Conservation (phyloP, 2,888 invertebrate genomes). For the Plagodis pulveraria region DNA sequence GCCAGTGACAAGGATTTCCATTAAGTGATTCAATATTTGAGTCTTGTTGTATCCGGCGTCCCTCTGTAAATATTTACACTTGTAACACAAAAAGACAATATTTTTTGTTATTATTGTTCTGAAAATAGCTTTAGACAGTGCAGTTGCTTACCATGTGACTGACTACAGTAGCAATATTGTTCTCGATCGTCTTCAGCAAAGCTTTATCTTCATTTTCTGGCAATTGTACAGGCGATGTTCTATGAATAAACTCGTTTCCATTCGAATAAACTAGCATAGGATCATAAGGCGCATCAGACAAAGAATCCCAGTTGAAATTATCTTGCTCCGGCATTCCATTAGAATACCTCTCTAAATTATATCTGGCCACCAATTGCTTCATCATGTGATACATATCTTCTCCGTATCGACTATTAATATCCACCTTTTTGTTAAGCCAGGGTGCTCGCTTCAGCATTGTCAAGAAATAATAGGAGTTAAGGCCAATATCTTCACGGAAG, state of each 20-base stretch:
- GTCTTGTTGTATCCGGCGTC: constrained; percentile 67
- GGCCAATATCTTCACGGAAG: constrained; percentile 89
- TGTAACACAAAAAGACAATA: constrained; percentile 4
- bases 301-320: constrained; percentile 78
- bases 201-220: constrained; percentile 59
- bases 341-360: constrained; percentile 89
- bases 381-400: constrained; percentile 87
- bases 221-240: constrained; percentile 71
- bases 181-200: constrained; percentile 66
- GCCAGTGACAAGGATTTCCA: constrained; percentile 68
- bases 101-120: too few species aligned
- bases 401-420: constrained; percentile 80
- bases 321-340: constrained; percentile 86
- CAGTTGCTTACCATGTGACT: constrained; percentile 2
- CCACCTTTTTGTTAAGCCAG: constrained; percentile 76
- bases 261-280: constrained; percentile 86
- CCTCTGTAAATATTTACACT: constrained; percentile 58
- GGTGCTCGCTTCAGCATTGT: constrained; percentile 81
- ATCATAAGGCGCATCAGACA: constrained; percentile 81
- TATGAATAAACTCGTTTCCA: constrained; percentile 86
- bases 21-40: constrained; percentile 72
- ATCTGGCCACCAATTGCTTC: constrained; percentile 88
- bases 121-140: too few species aligned
- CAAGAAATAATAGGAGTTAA: constrained; percentile 87
- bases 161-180: constrained; percentile 57